Base-by-base conservation (phyloP, 2,888 invertebrate species). In the Anthophora plumipes region DNA sequence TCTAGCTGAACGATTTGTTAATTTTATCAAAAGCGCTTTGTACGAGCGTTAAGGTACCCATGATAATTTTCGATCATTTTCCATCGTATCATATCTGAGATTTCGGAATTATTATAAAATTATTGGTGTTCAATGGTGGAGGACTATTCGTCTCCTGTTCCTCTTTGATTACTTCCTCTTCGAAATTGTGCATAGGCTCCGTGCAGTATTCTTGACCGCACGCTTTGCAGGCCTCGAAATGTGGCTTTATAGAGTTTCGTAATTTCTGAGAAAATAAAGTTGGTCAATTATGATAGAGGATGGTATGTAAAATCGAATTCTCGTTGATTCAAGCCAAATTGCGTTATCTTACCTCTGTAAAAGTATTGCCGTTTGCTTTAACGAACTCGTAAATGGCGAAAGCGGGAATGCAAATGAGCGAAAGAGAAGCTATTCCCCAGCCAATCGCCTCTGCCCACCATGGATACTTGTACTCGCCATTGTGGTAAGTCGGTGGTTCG, bases 401-500 rank as follows among this genome's bases (percentile, higher is more conserved):
- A 68, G 96, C 95, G 12, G 98, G 98, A 92, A 98, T 97, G 93
- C 98, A 98, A 43, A 97, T 93, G 77, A 98, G 94, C 0, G 98
- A 98, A 52, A 97, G 94, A 14, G 97, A 96, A 0, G 98, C 97
- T 83, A 98, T 96, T 87, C 95, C 94, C 98, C 98, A 98, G 57
- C 98, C 98, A 68, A 98, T 94, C 20, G 95, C 96, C 89, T 97
- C 96, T 37, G 97, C 97, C 98, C 98, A 98, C 75, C 94, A 94
- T 0, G 98, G 98, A 93, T 97, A 98, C 68, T 94, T 94, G 90
- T 97, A 97, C 73, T 95, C 94, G 77, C 97, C 97, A 89, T 97
- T 97, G 86, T 97, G 96, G 92, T 98, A 97, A 43, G 96, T 96
- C 12, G 98, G 97, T 60, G 97, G 96, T 88, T 96, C 96, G 93